Conservation (phyloP, 2,888 invertebrate genomes). For the Torymus texanus region DNA sequence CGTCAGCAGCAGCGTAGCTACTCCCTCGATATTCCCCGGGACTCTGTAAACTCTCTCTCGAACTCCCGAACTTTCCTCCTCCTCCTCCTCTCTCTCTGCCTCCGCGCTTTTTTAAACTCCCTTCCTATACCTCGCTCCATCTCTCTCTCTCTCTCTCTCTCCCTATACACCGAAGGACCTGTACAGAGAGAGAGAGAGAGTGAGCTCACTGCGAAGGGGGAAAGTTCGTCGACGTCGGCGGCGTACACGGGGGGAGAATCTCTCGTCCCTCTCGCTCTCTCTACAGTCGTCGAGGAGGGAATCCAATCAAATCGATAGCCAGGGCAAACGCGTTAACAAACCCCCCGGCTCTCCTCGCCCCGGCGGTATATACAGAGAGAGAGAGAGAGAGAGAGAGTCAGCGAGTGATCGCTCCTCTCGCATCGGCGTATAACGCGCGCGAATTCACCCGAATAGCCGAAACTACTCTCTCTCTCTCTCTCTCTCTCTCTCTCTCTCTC, state of each 20-base stretch:
- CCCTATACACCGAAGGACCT: too few species aligned
- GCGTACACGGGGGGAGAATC: neutral
- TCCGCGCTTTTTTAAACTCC: slow-evolving; percentile 41
- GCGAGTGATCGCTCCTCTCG: neutral
- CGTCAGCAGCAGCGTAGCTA: neutral
- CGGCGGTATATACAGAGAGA: neutral
- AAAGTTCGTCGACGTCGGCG: slow-evolving; percentile 25
- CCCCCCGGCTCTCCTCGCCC: slow-evolving; percentile 3
- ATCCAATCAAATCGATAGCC: slow-evolving; percentile 54
- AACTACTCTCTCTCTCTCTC: slow-evolving; percentile 4
- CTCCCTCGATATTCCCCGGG: slow-evolving; percentile 46
- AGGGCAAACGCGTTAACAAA: slow-evolving; percentile 52
- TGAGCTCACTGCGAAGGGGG: too few species aligned
- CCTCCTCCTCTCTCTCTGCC: too few species aligned
- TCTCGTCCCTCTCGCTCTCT: neutral
- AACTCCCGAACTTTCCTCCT: slow-evolving; percentile 32
- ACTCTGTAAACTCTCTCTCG: slow-evolving; percentile 41
- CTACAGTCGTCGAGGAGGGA: slow-evolving; percentile 18
- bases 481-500: neutral
- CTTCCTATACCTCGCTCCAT: neutral
- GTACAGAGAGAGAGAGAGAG: slow-evolving; percentile 3
- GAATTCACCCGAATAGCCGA: slow-evolving; percentile 25
- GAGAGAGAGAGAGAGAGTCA: too few species aligned
- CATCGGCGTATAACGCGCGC: slow-evolving; percentile 2
- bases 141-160: too few species aligned